These are phyloP conservation scores for Vombatus ursinus DNA, from an alignment of 2,113 vertebrate genomes.

Conservation along the genomic window DNA sequence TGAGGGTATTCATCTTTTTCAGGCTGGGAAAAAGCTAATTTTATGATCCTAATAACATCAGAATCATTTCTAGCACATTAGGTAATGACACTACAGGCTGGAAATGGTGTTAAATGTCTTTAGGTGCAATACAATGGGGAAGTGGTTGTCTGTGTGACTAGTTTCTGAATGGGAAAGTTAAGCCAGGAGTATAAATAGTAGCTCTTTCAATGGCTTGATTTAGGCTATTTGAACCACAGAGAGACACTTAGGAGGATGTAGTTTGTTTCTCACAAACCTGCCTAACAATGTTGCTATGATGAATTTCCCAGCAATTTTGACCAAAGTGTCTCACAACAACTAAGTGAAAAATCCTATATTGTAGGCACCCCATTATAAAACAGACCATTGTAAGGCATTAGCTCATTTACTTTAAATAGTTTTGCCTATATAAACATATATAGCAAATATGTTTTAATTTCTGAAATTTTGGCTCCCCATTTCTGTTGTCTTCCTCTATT, in stretches of 20 bases:
- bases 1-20: conserved; percentile 37
- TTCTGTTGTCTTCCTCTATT: not conserved
- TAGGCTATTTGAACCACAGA: not conserved
- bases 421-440: not conserved
- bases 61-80: conserved; percentile 40
- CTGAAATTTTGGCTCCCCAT: not conserved
- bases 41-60: conserved; percentile 20
- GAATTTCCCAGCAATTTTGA: not conserved
- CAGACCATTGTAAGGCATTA: not conserved
- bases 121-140: conserved; percentile 14
- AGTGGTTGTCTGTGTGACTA: not conserved
- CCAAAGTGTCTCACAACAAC: not conserved
- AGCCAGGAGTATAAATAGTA: conserved; percentile 33
- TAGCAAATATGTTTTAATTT: not conserved
- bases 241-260: not conserved
- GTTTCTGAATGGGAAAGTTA: conserved; percentile 42
- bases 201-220: not conserved
- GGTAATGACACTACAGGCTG: conserved; percentile 51
- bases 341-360: not conserved
- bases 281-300: not conserved
- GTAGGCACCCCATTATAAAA: not conserved
- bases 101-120: conserved; percentile 44
- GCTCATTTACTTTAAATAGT: not conserved
- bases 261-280: not conserved
- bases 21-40: conserved; percentile 20